These are phyloP conservation scores for Apistogramma diplotaenia DNA, from an alignment of 2,113 vertebrate genomes.

Conservation along the genomic window DNA sequence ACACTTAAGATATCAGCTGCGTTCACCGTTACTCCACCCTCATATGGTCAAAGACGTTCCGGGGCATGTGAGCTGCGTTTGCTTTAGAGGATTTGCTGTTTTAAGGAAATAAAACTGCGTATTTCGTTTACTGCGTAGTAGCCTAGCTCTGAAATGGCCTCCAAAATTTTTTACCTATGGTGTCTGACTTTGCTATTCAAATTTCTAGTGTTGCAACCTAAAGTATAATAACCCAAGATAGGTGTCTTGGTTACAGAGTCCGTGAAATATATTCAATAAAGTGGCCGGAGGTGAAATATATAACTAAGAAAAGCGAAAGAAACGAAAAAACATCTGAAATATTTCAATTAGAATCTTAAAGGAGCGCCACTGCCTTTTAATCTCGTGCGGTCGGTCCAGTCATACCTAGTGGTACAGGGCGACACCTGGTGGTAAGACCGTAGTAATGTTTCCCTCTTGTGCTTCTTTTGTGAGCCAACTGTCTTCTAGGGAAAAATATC, in stretches of 20 bases:
- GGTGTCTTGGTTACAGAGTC: neutral
- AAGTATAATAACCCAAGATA: neutral
- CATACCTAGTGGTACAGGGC: neutral
- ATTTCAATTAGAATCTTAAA: neutral
- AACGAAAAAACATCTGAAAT: neutral
- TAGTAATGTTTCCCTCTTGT: neutral
- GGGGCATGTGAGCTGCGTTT: neutral
- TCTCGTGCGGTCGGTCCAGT: neutral
- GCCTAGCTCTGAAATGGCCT: neutral
- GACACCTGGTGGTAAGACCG: conserved; percentile 24
- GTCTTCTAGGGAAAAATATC: too few species aligned
- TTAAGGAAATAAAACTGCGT: neutral
- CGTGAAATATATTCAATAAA: neutral
- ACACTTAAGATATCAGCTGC: too few species aligned
- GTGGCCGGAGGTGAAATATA: neutral
- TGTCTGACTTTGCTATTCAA: neutral
- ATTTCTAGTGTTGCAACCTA: neutral
- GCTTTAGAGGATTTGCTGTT: neutral
- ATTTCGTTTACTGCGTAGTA: neutral
- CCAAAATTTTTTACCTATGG: neutral
- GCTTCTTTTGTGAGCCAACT: too few species aligned
- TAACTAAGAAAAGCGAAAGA: neutral
- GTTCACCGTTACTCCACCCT: neutral
- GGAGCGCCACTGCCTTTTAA: neutral
- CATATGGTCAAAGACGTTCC: neutral